Conservation (phyloP, 2,888 invertebrate genomes). For the Pyrgus malvae region DNA sequence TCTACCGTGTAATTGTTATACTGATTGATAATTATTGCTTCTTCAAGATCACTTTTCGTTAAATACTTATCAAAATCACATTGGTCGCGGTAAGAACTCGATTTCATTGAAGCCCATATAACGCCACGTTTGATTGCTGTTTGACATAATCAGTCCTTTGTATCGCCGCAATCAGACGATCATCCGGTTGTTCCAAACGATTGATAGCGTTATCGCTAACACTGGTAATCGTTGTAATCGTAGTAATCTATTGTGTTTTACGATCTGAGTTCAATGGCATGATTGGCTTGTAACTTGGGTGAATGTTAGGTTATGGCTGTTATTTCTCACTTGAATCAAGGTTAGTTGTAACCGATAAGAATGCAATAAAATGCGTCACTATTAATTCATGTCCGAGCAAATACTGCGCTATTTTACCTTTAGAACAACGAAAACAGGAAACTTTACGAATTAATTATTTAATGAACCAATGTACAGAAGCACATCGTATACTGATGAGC, state of each 20-base stretch:
- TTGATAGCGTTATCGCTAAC: slow-evolving; percentile 18
- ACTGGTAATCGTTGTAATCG: slow-evolving; percentile 16
- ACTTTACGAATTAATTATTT: slow-evolving; percentile 23
- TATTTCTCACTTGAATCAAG: neutral
- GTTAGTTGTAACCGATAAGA: neutral
- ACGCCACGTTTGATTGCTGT: slow-evolving; percentile 8
- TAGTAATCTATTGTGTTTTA: slow-evolving; percentile 7
- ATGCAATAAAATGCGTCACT: neutral
- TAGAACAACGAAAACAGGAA: neutral
- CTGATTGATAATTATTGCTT: too few species aligned
- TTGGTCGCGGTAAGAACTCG: slow-evolving; percentile 13
- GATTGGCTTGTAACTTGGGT: neutral
- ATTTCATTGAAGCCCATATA: neutral
- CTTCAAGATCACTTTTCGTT: neutral
- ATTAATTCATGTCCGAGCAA: neutral
- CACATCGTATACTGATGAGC: neutral
- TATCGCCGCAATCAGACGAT: slow-evolving; percentile 17
- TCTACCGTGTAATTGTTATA: too few species aligned
- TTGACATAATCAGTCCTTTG: slow-evolving; percentile 20
- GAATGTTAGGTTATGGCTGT: neutral
- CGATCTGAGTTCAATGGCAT: neutral
- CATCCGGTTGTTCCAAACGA: slow-evolving; percentile 1
- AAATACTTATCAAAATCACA: neutral
- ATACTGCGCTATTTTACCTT: neutral
- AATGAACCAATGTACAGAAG: too few species aligned